Evolutionary conservation across 2,888 invertebrate species (phyloP).

Genomic region (Steinernema hermaphroditum): DNA sequence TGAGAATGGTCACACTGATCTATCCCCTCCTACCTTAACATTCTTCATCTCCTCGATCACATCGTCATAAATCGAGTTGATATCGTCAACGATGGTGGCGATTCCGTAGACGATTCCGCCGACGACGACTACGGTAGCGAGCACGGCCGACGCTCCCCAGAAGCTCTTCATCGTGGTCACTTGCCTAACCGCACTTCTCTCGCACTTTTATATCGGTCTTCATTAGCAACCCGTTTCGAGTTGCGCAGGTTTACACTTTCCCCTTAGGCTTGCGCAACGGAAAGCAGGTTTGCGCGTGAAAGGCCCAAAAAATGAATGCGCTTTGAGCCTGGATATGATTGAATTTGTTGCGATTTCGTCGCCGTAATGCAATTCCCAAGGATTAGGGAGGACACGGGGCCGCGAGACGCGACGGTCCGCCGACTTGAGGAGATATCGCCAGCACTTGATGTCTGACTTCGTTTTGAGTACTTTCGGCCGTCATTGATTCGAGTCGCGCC

Average conservation of each 20-base stretch:
- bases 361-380: not conserved
- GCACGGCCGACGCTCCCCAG: not conserved
- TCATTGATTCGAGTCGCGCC: constrained; percentile 18
- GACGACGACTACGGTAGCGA: not conserved
- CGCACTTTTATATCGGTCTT: not conserved
- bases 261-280: not conserved
- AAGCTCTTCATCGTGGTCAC: constrained; percentile 1
- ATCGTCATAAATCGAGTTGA: constrained; percentile 5
- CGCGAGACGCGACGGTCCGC: not conserved
- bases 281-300: constrained; percentile 4
- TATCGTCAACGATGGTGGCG: not conserved
- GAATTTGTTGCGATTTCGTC: constrained; percentile 15
- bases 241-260: not conserved
- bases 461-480: constrained; percentile 3
- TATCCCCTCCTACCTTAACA: no score
- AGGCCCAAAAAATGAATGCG: not conserved
- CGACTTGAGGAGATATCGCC: not conserved
- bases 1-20: no score
- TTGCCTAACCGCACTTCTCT: no score
- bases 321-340: constrained; percentile 1
- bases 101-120: not conserved
- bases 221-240: not conserved
- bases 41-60: constrained; percentile 5
- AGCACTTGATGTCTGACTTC: constrained; percentile 18
- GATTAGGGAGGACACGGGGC: not conserved